Base-by-base conservation (phyloP, 2,113 vertebrate genomes). In the Leucosticte australis region DNA sequence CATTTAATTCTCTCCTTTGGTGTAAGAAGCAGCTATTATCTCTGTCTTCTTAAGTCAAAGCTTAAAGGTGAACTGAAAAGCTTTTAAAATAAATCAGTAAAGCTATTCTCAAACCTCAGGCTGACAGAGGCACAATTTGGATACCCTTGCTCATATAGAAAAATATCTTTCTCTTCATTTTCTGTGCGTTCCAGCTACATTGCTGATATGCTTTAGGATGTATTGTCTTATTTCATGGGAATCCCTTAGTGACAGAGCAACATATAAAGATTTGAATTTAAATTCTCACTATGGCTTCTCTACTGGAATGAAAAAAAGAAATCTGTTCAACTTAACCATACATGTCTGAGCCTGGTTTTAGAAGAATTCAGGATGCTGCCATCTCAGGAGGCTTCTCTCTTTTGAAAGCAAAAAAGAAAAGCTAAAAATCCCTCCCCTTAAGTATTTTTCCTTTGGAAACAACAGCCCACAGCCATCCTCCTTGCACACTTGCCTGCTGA, bases 61-160 rank as follows among this genome's bases (percentile, higher is more conserved):
- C 95, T 97, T 96, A 96, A 97, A 96, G 89, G 91, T 97, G 94
- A 97, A 89, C 78, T 71, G 82, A 96, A 97, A 96, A 94, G 91
- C 92, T 96, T 97, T 96, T 78, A 95, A 92, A 95, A 93, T 95
- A 94, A 96, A 96, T 94, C 93, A 94, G 77, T 47, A 75, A 84
- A 91, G 89, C 92, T 92, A 81, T 70, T 92, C 78, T 90, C 78
- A 67, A 94, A 85, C 70, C 93, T 74, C 52, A 71, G 65, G 82
- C 50, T 92, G 88, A 92, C 69, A 92, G 69, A 28, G 69, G 76
- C 41, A 83, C 82, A 68, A 81, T 94, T 76, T 96, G 83, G 92
- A 92, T 90, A 93, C 49, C 53, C 16, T 71, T 74, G 77, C 73
- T 92, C 65, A 50, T 19, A 46, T 7, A 42, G 83, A 65, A 42